Conservation (phyloP, 2,797 vertebrate genomes). For the Anguilla marmorata region DNA sequence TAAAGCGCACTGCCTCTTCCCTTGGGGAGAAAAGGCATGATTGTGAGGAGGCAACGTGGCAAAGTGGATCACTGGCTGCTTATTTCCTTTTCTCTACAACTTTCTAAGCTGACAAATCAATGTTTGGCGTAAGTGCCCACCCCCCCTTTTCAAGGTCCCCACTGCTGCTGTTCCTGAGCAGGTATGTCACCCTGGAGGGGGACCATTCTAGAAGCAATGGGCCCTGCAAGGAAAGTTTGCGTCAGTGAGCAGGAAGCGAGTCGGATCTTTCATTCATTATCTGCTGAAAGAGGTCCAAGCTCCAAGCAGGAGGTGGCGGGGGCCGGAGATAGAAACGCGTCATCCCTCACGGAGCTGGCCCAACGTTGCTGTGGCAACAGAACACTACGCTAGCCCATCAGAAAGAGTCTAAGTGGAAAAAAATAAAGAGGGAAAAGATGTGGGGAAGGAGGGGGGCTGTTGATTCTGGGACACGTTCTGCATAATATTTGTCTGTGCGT, state of each 20-base stretch:
- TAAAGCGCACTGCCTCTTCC: neutral
- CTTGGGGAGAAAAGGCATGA: neutral
- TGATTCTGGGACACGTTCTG: slow-evolving; percentile 47
- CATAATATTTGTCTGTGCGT: slow-evolving; percentile 27
- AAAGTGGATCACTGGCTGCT: neutral
- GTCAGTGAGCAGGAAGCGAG: slow-evolving; percentile 11
- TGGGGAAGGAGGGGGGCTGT: slow-evolving; percentile 31
- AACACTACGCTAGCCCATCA: slow-evolving; percentile 54
- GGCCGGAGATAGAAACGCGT: slow-evolving; percentile 44
- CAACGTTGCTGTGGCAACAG: slow-evolving; percentile 64
- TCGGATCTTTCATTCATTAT: slow-evolving; percentile 34
- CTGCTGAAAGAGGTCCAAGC: slow-evolving; percentile 53
- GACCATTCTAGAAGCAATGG: neutral
- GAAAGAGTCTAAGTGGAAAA: slow-evolving; percentile 29
- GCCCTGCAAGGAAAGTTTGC: neutral
- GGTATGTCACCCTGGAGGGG: neutral
- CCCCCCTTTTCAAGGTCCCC: neutral
- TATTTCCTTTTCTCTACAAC: neutral
- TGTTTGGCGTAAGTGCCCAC: neutral
- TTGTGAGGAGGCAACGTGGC: neutral
- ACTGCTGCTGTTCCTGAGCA: neutral
- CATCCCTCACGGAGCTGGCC: slow-evolving; percentile 47
- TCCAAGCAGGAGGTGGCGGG: slow-evolving; percentile 28
- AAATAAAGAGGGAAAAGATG: slow-evolving; percentile 38
- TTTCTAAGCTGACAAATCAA: slow-evolving; percentile 1